These are phyloP conservation scores for Astreopora myriophthalma DNA, from an alignment of 64 coral and sea anemone species.

Conservation along the genomic window DNA sequence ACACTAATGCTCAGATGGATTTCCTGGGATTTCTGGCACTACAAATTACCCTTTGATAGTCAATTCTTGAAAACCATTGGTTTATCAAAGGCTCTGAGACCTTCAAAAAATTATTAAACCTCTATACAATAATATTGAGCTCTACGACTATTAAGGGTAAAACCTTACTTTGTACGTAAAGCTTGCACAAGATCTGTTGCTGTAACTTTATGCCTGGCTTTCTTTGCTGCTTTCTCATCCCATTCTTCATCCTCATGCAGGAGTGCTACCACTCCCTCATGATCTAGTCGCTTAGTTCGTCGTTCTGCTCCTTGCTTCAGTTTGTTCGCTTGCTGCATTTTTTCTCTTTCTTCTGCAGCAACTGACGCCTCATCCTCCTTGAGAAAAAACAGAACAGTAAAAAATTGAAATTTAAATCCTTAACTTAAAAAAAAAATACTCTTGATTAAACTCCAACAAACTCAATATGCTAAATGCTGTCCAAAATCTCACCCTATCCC, in stretches of 20 bases:
- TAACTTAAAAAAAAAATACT: no score
- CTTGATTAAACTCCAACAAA: no score
- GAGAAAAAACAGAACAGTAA: background rate
- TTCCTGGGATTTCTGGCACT: no score
- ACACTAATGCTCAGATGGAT: no score
- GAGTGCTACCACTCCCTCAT: constrained; percentile 83
- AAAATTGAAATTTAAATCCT: background rate
- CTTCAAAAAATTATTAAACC: no score
- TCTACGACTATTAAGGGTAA: background rate
- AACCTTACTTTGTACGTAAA: constrained; percentile 85
- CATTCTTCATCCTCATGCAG: constrained; percentile 86
- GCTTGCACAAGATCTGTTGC: constrained; percentile 86
- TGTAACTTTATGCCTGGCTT: constrained; percentile 79
- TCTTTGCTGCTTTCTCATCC: constrained; percentile 75
- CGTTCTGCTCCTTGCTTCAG: constrained; percentile 79
- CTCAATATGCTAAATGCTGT: no score
- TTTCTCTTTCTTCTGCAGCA: constrained; percentile 74
- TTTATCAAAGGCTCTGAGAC: no score
- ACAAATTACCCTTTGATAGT: no score
- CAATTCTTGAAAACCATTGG: no score
- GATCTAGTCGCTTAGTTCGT: constrained; percentile 77
- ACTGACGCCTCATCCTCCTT: constrained; percentile 87
- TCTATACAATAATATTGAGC: background rate
- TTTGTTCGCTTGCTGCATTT: constrained; percentile 59
- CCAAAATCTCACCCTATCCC: no score